A percentile compares a stretch with the other conserved stretches of the same genome.
These are phyloP conservation scores for Ephialtes manifestator DNA, from an alignment of 2,888 invertebrate species.

Conservation along the genomic window DNA sequence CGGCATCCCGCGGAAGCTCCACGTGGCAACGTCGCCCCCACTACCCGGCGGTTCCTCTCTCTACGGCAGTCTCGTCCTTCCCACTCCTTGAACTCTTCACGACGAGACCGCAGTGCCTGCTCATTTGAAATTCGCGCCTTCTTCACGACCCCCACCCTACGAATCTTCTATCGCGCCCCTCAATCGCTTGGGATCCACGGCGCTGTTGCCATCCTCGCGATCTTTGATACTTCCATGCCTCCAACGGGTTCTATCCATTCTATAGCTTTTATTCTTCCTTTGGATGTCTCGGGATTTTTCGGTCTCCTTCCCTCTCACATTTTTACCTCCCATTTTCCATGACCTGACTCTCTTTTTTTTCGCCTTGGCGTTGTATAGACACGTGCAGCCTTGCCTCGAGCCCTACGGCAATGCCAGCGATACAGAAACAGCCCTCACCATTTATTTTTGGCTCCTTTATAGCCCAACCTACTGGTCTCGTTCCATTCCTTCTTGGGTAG, in stretches of 20 bases:
- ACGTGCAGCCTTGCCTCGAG: conserved; percentile 8
- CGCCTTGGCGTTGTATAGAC: background rate
- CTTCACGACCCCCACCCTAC: conserved; percentile 32
- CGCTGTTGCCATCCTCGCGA: conserved; percentile 20
- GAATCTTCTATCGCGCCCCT: conserved; percentile 7
- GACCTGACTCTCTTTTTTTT: conserved; percentile 7
- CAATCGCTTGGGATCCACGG: conserved; percentile 7
- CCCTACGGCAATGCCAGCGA: conserved; percentile 6
- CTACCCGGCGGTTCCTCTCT: conserved; percentile 26
- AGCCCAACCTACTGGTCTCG: conserved; percentile 5
- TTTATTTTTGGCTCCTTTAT: conserved; percentile 4
- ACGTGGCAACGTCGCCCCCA: conserved; percentile 69
- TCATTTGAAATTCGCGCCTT: conserved; percentile 71
- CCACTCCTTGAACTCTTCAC: conserved; percentile 12
- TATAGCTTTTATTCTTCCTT: conserved; percentile 8
- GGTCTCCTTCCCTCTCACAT: conserved; percentile 15
- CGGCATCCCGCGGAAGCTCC: conserved; percentile 23
- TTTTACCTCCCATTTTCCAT: background rate
- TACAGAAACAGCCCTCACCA: background rate
- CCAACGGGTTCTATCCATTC: conserved; percentile 11
- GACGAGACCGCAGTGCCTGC: conserved; percentile 56
- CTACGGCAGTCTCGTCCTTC: conserved; percentile 34
- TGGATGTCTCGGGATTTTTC: conserved; percentile 25
- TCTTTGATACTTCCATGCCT: conserved; percentile 17
- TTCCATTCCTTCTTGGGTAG: conserved; percentile 17